These are phyloP conservation scores for Anthoscopus minutus DNA, from an alignment of 2,113 vertebrate species.

Conservation along the genomic window DNA sequence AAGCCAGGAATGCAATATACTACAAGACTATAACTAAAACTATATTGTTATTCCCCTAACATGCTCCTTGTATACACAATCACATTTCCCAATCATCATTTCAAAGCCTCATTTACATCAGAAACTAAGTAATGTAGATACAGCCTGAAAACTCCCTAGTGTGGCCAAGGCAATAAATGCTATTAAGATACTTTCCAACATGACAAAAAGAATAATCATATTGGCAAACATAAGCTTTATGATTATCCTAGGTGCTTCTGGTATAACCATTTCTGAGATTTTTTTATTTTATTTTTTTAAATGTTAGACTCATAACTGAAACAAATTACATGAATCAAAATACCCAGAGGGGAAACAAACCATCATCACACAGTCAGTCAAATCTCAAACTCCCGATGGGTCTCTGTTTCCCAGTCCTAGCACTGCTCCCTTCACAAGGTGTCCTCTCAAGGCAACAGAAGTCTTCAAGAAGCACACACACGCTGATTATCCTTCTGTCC, in stretches of 20 bases:
- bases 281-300: background rate
- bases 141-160: background rate
- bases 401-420: background rate
- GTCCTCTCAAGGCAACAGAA: background rate
- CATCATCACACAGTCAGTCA: background rate
- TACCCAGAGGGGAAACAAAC: background rate
- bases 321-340: background rate
- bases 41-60: background rate
- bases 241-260: background rate
- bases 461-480: background rate
- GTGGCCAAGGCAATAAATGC: background rate
- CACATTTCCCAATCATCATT: background rate
- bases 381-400: background rate
- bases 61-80: background rate
- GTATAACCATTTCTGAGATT: background rate
- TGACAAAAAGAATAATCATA: background rate
- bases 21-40: too few relatives aligned
- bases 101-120: background rate
- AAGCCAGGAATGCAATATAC: background rate
- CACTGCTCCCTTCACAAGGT: background rate
- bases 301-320: background rate
- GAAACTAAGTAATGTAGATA: background rate
- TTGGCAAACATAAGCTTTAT: background rate
- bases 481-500: fast-evolving
- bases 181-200: background rate